These are phyloP conservation scores for Spisula solida DNA, from an alignment of 2,888 invertebrate species.

Conservation along the genomic window DNA sequence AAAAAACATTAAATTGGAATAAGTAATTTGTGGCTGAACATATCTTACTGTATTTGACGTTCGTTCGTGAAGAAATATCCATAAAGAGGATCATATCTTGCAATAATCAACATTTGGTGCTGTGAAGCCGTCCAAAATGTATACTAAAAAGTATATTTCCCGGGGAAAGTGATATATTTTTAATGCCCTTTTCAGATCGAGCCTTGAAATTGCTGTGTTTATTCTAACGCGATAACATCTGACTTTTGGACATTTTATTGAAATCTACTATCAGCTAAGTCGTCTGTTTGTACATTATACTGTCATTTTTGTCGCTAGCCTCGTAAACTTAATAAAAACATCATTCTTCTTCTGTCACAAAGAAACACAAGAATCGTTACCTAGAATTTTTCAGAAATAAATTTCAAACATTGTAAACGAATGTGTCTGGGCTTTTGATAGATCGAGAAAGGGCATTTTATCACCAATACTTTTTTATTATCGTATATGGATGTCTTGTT, in stretches of 20 bases:
- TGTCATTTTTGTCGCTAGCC: constrained; percentile 52
- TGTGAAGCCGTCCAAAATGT: constrained; percentile 33
- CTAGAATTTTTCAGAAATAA: constrained; percentile 61
- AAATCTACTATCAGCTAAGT: constrained; percentile 61
- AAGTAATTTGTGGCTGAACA: constrained; percentile 48
- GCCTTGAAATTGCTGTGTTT: constrained; percentile 49
- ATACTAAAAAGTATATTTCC: constrained; percentile 39
- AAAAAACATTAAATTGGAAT: constrained; percentile 52
- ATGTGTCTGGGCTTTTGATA: constrained; percentile 59
- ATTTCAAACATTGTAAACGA: constrained; percentile 59
- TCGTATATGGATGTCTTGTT: background rate
- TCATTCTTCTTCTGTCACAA: constrained; percentile 28
- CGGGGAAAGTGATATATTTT: constrained; percentile 59
- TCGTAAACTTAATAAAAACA: constrained; percentile 54
- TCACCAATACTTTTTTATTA: constrained; percentile 18
- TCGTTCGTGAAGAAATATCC: constrained; percentile 32
- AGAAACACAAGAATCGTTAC: constrained; percentile 40
- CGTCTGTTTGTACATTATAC: constrained; percentile 57
- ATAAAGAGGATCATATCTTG: constrained; percentile 50
- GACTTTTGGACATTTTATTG: constrained; percentile 65
- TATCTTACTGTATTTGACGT: constrained; percentile 52
- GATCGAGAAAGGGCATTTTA: constrained; percentile 14
- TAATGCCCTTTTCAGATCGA: constrained; percentile 57
- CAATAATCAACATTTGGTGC: constrained; percentile 43
- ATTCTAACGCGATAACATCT: constrained; percentile 45